These are phyloP conservation scores for Crocidura indochinensis DNA, from an alignment of 2,797 vertebrate genomes.

Conservation along the genomic window DNA sequence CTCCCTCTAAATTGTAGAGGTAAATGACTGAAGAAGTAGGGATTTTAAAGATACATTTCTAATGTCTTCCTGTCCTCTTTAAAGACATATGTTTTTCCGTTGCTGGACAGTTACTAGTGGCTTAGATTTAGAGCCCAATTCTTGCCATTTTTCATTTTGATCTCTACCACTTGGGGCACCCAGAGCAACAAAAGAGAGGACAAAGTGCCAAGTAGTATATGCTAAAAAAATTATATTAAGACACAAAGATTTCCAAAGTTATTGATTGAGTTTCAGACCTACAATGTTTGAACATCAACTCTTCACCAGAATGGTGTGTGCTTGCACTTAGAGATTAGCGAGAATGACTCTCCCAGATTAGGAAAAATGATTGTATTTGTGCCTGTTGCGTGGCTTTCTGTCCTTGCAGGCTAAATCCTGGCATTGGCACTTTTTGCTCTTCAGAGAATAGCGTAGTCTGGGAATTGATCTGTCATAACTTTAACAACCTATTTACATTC, in stretches of 20 bases:
- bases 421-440: background rate
- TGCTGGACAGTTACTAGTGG: background rate
- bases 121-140: background rate
- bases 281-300: no score
- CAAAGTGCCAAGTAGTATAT: background rate
- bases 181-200: background rate
- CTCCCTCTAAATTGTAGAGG: background rate
- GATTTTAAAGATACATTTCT: constrained; percentile 6
- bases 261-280: no score
- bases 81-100: background rate
- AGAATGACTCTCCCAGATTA: no score
- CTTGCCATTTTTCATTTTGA: no score
- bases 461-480: rapidly evolving
- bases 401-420: background rate
- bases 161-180: background rate
- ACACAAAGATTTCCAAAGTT: no score
- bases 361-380: no score
- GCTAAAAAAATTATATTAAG: no score
- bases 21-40: background rate
- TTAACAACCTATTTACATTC: no score
- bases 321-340: background rate
- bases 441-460: background rate
- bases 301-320: no score
- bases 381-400: rapidly evolving
- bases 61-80: background rate